phyloP scores from a whole-genome alignment of 2,888 invertebrate species.

The Agrotis segetum region DNA sequence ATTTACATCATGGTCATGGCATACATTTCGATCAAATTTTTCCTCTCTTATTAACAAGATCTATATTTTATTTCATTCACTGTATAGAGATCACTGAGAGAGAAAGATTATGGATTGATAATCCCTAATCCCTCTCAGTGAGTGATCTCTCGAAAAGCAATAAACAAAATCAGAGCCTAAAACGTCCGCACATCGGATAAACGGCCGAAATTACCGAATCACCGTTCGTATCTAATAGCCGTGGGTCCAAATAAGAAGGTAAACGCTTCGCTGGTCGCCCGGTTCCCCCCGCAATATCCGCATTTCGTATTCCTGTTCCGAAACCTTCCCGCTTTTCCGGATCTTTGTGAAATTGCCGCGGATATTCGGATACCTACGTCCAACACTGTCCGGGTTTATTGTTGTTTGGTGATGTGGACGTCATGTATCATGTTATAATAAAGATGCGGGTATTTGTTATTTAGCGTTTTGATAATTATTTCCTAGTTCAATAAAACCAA shows the following conservation, averaged over 20 bases:
- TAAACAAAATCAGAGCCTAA: slow-evolving; percentile 44
- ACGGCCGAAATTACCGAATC: slow-evolving; percentile 63
- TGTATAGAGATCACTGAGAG: background rate
- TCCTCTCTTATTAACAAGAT: too few species aligned
- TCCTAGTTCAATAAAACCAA: background rate
- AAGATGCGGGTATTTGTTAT: slow-evolving; percentile 1
- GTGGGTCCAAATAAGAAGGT: slow-evolving; percentile 72
- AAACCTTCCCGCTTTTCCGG: slow-evolving; percentile 66
- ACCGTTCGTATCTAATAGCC: slow-evolving; percentile 74
- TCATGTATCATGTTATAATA: slow-evolving; percentile 10
- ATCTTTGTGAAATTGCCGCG: slow-evolving; percentile 67
- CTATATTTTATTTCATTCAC: background rate
- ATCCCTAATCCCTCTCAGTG: background rate
- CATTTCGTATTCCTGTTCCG: slow-evolving; percentile 74
- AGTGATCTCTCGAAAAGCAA: slow-evolving; percentile 15
- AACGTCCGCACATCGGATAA: slow-evolving; percentile 44
- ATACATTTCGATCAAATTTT: too few species aligned
- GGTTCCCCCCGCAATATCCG: slow-evolving; percentile 73
- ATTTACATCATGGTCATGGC: too few species aligned
- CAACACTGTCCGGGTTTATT: slow-evolving; percentile 40
- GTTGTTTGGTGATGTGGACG: slow-evolving; percentile 22
- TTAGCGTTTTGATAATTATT: background rate
- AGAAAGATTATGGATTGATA: background rate
- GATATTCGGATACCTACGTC: slow-evolving; percentile 57
- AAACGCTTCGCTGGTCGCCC: slow-evolving; percentile 64